Conservation (phyloP, 2,113 vertebrate species). For the Colossoma macropomum region DNA sequence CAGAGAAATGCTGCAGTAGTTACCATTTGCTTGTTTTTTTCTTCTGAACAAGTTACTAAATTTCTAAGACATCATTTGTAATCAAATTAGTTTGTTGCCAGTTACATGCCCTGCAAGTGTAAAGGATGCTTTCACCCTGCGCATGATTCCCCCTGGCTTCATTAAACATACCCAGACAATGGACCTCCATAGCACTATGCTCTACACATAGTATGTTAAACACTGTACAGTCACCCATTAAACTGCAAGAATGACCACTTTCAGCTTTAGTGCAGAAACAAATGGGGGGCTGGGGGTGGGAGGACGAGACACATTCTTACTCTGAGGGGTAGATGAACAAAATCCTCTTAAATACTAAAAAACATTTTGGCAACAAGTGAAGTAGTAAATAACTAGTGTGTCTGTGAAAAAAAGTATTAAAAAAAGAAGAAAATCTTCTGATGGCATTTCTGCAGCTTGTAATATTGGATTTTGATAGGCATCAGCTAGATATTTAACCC, state of each 20-base stretch:
- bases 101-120: too few species aligned
- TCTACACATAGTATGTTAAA: background rate
- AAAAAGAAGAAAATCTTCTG: constrained; percentile 65
- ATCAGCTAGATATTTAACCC: constrained; percentile 79
- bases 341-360: constrained; percentile 77
- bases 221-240: background rate
- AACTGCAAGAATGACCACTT: constrained; percentile 44
- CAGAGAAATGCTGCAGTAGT: too few species aligned
- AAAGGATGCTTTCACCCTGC: too few species aligned
- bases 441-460: constrained; percentile 71
- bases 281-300: constrained; percentile 55
- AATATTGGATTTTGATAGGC: constrained; percentile 79
- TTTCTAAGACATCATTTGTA: too few species aligned
- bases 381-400: constrained; percentile 73
- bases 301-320: constrained; percentile 58
- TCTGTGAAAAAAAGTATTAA: constrained; percentile 57
- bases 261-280: constrained; percentile 56
- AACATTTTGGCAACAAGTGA: constrained; percentile 74
- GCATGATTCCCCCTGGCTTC: too few species aligned
- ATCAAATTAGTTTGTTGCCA: too few species aligned
- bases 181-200: background rate
- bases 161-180: background rate
- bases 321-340: constrained; percentile 53
- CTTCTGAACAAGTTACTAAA: too few species aligned
- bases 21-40: too few species aligned